Conservation (phyloP, 2,797 vertebrate genomes). For the Rhincodon typus region DNA sequence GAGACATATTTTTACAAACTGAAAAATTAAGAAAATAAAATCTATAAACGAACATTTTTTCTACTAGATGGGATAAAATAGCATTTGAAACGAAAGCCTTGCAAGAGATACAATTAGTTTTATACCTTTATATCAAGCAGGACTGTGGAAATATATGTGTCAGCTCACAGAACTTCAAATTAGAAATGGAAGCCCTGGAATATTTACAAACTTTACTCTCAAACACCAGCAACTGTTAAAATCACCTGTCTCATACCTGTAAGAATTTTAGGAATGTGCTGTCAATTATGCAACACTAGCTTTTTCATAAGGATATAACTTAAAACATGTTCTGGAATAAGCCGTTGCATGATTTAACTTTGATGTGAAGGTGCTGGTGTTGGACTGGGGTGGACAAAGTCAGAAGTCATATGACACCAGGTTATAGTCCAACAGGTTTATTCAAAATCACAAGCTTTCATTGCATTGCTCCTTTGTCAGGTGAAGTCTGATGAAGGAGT, state of each 20-base stretch:
- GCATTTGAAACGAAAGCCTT: not conserved
- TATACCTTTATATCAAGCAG: not conserved
- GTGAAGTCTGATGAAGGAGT: too few relatives aligned
- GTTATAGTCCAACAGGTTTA: too few relatives aligned
- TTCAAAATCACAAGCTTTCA: too few relatives aligned
- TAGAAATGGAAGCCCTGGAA: not conserved
- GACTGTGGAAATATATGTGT: not conserved
- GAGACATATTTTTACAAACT: not conserved
- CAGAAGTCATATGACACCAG: too few relatives aligned
- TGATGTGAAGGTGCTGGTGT: too few relatives aligned
- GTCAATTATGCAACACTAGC: not conserved
- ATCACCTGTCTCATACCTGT: not conserved
- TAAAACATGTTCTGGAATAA: not conserved
- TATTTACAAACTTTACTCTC: not conserved
- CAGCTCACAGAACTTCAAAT: not conserved
- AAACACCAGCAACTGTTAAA: not conserved
- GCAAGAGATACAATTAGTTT: not conserved
- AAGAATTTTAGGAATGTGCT: not conserved
- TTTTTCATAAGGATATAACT: not conserved
- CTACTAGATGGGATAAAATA: not conserved
- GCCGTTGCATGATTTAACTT: not conserved
- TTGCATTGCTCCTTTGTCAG: too few relatives aligned
- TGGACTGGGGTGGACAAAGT: too few relatives aligned
- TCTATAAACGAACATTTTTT: not conserved
- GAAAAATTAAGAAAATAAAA: not conserved